Conservation (phyloP, 2,797 vertebrate genomes). For the Pterois miles region DNA sequence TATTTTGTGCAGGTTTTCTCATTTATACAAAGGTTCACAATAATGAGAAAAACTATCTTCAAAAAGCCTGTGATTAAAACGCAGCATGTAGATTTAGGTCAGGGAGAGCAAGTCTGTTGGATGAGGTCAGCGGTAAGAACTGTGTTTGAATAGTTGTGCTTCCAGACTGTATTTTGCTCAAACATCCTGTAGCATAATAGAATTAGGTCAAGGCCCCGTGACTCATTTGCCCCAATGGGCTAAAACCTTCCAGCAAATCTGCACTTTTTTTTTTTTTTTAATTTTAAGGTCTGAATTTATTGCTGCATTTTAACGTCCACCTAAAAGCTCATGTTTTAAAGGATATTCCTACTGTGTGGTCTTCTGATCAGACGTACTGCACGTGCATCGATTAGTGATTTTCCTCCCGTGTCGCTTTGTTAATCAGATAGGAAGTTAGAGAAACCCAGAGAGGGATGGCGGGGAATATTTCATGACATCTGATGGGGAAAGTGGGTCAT, state of each 20-base stretch:
- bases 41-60: neutral
- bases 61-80: conserved; percentile 17
- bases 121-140: conserved; percentile 59
- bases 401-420: conserved; percentile 15
- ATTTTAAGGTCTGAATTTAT: conserved; percentile 17
- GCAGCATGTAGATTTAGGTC: conserved; percentile 47
- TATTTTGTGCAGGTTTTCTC: neutral
- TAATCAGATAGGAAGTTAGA: conserved; percentile 63
- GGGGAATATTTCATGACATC: conserved; percentile 86
- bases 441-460: conserved; percentile 44
- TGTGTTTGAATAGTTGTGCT: conserved; percentile 28
- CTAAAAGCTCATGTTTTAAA: neutral
- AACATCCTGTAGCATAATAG: conserved; percentile 63
- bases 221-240: conserved; percentile 68
- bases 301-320: neutral
- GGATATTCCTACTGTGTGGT: neutral
- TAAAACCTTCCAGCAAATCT: conserved; percentile 48
- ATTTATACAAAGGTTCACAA: neutral
- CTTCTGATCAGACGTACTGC: neutral
- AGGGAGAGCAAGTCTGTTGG: conserved; percentile 9
- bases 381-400: neutral
- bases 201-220: conserved; percentile 76
- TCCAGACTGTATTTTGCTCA: conserved; percentile 52
- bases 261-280: conserved; percentile 27
- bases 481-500: conserved; percentile 95